Evolutionary conservation across 2,113 vertebrate genomes (phyloP), one percentile per base, ranked within the genome.

Genomic region (Festucalex cinctus): DNA sequence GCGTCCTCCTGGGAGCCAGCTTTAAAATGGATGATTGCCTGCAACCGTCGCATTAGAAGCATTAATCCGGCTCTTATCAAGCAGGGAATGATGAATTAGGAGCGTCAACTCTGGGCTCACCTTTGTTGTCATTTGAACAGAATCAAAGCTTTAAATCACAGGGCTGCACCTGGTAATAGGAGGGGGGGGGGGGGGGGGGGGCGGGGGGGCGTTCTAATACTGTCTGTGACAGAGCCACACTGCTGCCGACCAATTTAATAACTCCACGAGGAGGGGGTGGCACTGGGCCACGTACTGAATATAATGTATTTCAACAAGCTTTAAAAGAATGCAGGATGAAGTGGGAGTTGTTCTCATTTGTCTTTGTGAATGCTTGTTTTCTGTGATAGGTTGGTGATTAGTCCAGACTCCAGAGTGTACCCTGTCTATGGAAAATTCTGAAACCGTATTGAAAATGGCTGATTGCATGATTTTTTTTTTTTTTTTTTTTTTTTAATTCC

Each of bases 111-210:
- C 82, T 71, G 81, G 88, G 81, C 91, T 90, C 85, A 89, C 90
- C 89, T 90, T 89, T 89, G 90, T 90, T 90, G 87, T 89, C 89
- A 89, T 89, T 89, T 90, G 86, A 91, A 89, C 89, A 89, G 85
- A 91, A 90, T 90, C 88, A 92, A 90, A 89, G 90, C 89, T 85
- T 91, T 91, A 90, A 91, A 92, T 91, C 91, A 91, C 86, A 83
- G 83, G 80, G 76, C 84, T 85, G 87, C 86, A 90, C 86, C 88
- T 86, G 88, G 86, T 90, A 87, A 90, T 85, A 73, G 86, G 83
- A 80, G 84, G 83, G 82, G 76, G 79, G 57, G 37, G 56, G 75
- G 76, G 37, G 56, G 75, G 76, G n/a, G 86, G 83, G 79, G 84
- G 83, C 81, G 76, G 79, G 57, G 37, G 56, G 75, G 76, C 74